Percentiles rank a stretch among this genome's conserved stretches.
Conservation (phyloP, 2,888 invertebrate genomes). For the Melieria crassipennis region DNA sequence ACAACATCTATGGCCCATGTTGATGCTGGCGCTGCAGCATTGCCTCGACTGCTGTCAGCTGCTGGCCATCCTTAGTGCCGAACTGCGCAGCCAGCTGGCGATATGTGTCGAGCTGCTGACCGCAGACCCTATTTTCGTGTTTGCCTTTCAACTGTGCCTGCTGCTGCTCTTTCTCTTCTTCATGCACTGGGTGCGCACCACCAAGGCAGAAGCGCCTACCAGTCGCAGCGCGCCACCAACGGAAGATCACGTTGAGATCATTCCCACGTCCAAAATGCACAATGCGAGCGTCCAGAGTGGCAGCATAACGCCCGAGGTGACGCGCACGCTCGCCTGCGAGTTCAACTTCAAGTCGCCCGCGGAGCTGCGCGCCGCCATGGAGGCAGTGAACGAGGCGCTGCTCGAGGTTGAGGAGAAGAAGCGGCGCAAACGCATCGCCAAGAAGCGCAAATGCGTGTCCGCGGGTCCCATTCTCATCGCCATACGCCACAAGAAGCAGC, state of each 20-base stretch:
- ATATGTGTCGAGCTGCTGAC: constrained; percentile 42
- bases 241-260: constrained; percentile 11
- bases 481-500: constrained; percentile 43
- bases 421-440: constrained; percentile 56
- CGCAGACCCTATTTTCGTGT: constrained; percentile 54
- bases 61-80: constrained; percentile 34
- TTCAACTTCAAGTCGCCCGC: constrained; percentile 55
- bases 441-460: constrained; percentile 61
- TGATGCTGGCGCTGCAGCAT: constrained; percentile 33
- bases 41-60: constrained; percentile 40
- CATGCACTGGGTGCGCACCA: constrained; percentile 49
- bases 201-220: constrained; percentile 20
- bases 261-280: neutral
- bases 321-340: constrained; percentile 38
- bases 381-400: constrained; percentile 51
- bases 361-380: constrained; percentile 52
- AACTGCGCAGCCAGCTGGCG: constrained; percentile 29
- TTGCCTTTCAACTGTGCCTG: constrained; percentile 48
- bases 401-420: constrained; percentile 58
- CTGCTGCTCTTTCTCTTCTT: constrained; percentile 55
- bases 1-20: constrained; percentile 36
- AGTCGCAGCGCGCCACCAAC: neutral
- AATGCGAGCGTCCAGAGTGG: neutral
- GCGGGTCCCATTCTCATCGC: constrained; percentile 62
- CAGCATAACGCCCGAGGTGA: constrained; percentile 17